Conservation (phyloP, 1,140 invertebrate genomes). For the Drosophila melanica region DNA sequence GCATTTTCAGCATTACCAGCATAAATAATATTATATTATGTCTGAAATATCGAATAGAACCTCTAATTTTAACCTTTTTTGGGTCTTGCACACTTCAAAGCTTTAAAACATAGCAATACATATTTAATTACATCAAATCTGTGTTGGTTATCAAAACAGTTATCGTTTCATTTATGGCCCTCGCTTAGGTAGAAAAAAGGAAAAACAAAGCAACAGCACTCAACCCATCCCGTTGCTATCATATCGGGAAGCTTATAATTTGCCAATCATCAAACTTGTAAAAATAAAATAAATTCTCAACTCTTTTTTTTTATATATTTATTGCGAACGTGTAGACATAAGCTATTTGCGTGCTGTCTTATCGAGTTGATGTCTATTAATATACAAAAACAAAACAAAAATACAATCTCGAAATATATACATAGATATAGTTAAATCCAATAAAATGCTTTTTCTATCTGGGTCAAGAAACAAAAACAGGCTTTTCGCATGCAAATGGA, state of each 20-base stretch:
- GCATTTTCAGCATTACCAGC: no score
- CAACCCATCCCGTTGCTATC: constrained; percentile 54
- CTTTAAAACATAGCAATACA: not conserved
- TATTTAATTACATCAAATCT: constrained; percentile 1
- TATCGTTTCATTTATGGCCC: not conserved
- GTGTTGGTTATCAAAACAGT: not conserved
- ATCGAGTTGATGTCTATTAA: constrained; percentile 56
- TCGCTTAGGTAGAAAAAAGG: no score
- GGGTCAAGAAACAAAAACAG: constrained; percentile 23
- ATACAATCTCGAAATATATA: constrained; percentile 8
- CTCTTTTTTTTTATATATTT: not conserved
- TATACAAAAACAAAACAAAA: constrained; percentile 13
- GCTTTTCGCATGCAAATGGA: constrained; percentile 41
- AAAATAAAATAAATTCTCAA: constrained; percentile 53
- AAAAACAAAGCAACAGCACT: not conserved
- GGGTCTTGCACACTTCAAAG: not conserved
- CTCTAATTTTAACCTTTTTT: no score
- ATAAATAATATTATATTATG: no score
- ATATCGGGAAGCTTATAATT: constrained; percentile 62
- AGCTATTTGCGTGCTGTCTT: constrained; percentile 52
- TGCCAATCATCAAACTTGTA: constrained; percentile 58
- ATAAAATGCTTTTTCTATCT: constrained; percentile 19
- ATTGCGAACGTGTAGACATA: constrained; percentile 19
- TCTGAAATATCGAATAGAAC: no score
- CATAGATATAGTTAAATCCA: constrained; percentile 24